Evolutionary conservation across 1,140 invertebrate genomes (phyloP), one percentile per base, ranked within the genome.

Genomic region (Venturia canescens): DNA sequence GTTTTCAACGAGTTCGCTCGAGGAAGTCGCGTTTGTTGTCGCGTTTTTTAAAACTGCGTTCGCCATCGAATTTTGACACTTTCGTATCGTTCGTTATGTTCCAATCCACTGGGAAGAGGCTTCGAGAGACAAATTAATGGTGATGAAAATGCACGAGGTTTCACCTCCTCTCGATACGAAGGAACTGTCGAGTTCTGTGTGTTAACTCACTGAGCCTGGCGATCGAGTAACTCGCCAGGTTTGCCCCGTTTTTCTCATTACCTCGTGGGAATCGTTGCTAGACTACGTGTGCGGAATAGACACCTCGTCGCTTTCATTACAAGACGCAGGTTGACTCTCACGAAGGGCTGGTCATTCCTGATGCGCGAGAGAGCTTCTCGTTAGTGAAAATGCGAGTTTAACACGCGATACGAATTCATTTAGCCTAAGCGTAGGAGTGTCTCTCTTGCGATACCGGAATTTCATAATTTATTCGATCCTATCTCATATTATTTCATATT

Each of bases 341-440:
- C 63, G 63, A 66, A 66, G 26, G 63, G 70, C 26, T 48, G 44
- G 70, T 48, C 70, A 72, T 50, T 72, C 63, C 63, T 26, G 63
- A 29, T 27, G 63, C 23, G 63, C 63, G 27, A 66, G 27, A 29
- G 27, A 66, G 27, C 29, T 66, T 66, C 63, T 66, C 63, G 26
- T 66, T 66, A 66, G 63, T 29, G 70, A 50, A 72, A 50, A 72
- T 9, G 13, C 44, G 70, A 50, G 38, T 7, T 6, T 48, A 72
- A 27, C 70, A 72, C 70, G 70, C 70, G 70, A 72, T 72, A 18
- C 26, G 63, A 66, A 50, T 72, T 72, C 50, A 72, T 50, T 72
- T 13, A 72, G 27, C 34, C 27, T 9, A 27, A n/a, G 4, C 50
- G 44, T 72, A 23, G 31, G 44, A 72, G 16, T 27, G 70, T 50